These are phyloP conservation scores for Synanthedon formicaeformis DNA, from an alignment of 2,888 invertebrate genomes.

Conservation along the genomic window DNA sequence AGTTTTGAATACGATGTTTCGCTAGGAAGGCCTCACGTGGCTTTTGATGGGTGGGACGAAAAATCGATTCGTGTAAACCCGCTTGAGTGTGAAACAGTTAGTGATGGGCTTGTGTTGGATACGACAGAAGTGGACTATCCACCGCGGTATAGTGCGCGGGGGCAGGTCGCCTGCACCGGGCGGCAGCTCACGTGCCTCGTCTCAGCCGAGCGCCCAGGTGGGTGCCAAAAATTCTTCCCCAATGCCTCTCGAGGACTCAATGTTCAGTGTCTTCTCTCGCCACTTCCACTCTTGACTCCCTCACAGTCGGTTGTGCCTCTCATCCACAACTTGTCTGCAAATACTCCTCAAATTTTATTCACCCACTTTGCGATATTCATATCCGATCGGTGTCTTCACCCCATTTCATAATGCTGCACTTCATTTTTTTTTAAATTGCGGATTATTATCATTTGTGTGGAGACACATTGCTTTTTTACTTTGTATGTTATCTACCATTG, in stretches of 20 bases:
- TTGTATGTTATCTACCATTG: background rate
- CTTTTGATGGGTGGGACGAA: too few relatives aligned
- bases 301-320: background rate
- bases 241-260: constrained; percentile 27
- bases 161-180: constrained; percentile 69
- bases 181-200: constrained; percentile 54
- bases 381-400: background rate
- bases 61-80: too few relatives aligned
- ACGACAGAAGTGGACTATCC: constrained; percentile 83
- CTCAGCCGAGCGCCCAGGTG: constrained; percentile 68
- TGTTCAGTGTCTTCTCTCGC: constrained; percentile 45
- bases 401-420: background rate
- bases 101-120: constrained; percentile 43
- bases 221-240: constrained; percentile 36
- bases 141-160: constrained; percentile 83
- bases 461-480: background rate
- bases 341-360: background rate
- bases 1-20: too few relatives aligned
- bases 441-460: background rate
- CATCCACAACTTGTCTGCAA: background rate
- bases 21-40: too few relatives aligned
- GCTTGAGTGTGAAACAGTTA: constrained; percentile 4
- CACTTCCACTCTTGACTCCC: constrained; percentile 20
- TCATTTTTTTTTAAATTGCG: background rate
- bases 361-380: background rate